phyloP scores from a whole-genome alignment of 2,113 vertebrate genomes.

The Papio anubis region DNA sequence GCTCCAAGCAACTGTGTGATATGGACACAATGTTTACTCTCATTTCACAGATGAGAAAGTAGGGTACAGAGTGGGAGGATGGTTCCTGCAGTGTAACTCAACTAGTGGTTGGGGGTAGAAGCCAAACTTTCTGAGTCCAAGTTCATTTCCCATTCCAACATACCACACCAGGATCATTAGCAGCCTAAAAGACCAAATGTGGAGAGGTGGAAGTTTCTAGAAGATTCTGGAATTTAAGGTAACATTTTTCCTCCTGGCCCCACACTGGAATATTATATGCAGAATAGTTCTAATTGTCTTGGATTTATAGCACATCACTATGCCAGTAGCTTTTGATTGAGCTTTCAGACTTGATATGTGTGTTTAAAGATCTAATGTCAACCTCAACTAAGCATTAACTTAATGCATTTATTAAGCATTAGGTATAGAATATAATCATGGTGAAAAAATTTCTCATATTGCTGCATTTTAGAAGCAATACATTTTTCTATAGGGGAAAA shows the following conservation, averaged over 20 bases:
- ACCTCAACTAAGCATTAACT: neutral
- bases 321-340: neutral
- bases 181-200: neutral
- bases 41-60: neutral
- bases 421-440: neutral
- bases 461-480: neutral
- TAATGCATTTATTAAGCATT: neutral
- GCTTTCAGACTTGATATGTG: neutral
- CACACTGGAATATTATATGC: neutral
- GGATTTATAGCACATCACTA: neutral
- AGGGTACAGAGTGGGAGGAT: neutral
- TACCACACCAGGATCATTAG: neutral
- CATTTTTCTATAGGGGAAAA: neutral
- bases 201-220: neutral
- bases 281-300: neutral
- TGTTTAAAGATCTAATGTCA: neutral
- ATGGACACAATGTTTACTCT: neutral
- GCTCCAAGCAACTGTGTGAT: neutral
- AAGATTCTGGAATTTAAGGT: neutral
- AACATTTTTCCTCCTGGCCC: neutral
- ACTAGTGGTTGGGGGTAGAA: neutral
- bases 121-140: neutral
- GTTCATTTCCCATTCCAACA: neutral
- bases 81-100: neutral
- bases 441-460: neutral